Conservation (phyloP, 1,140 invertebrate genomes). For the Zophobas atratus region DNA sequence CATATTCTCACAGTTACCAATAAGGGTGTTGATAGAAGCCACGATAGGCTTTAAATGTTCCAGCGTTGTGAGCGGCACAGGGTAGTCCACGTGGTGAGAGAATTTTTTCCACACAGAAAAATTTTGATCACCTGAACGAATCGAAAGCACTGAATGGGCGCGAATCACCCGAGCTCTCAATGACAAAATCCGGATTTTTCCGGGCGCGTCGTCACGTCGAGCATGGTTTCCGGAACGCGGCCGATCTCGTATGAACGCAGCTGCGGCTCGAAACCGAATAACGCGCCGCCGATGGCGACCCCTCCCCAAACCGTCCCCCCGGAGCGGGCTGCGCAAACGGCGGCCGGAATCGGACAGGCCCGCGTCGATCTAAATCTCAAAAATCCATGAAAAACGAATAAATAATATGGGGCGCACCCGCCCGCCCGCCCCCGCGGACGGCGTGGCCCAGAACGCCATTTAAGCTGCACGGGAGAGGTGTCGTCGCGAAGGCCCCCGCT, state of each 20-base stretch:
- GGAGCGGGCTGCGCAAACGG: slow-evolving; percentile 62
- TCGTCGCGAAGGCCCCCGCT: slow-evolving; percentile 20
- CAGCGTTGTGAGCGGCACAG: slow-evolving; percentile 64
- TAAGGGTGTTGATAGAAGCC: slow-evolving; percentile 68
- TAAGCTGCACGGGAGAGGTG: background rate
- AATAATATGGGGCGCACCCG: slow-evolving; percentile 61
- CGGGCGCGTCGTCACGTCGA: slow-evolving; percentile 58
- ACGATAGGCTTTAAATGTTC: slow-evolving; percentile 69
- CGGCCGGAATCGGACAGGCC: slow-evolving; percentile 60
- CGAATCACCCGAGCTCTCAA: background rate
- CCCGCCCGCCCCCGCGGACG: slow-evolving; percentile 27
- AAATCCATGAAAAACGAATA: slow-evolving; percentile 69
- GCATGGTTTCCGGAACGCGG: slow-evolving; percentile 60
- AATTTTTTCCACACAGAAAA: slow-evolving; percentile 22
- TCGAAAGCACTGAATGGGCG: background rate
- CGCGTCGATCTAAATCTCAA: slow-evolving; percentile 68
- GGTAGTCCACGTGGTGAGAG: slow-evolving; percentile 53
- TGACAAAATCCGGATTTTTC: slow-evolving; percentile 35
- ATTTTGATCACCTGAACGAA: slow-evolving; percentile 2
- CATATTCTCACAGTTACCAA: slow-evolving; percentile 71
- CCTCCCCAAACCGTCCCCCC: slow-evolving; percentile 58
- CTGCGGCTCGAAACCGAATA: slow-evolving; percentile 57
- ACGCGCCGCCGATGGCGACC: slow-evolving; percentile 57
- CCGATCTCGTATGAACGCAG: slow-evolving; percentile 54
- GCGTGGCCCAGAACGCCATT: background rate